Percentiles rank a stretch among this genome's conserved stretches.
These are phyloP conservation scores for Erynnis tages DNA, from an alignment of 2,888 invertebrate genomes.

Conservation along the genomic window DNA sequence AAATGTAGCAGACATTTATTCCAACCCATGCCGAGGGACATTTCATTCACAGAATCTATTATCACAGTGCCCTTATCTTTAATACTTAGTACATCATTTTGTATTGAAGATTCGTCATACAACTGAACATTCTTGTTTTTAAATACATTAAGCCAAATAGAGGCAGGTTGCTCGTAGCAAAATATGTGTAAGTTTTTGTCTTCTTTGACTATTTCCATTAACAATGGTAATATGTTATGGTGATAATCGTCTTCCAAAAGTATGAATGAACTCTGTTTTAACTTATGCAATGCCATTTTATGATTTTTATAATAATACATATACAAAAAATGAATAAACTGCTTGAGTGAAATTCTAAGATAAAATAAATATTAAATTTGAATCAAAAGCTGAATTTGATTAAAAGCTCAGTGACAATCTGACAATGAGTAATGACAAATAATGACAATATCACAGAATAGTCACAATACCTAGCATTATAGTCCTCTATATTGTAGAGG, in stretches of 20 bases:
- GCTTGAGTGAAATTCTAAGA: no score
- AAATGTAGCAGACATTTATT: constrained; percentile 51
- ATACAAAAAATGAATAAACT: no score
- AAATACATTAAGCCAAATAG: constrained; percentile 56
- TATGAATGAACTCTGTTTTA: constrained; percentile 58
- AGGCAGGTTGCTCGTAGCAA: constrained; percentile 60
- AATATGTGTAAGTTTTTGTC: constrained; percentile 49
- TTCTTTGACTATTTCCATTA: constrained; percentile 49
- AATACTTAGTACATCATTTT: constrained; percentile 3
- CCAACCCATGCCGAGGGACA: constrained; percentile 64
- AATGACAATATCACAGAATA: no score
- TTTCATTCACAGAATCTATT: constrained; percentile 71
- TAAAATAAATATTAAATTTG: no score
- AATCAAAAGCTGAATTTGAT: no score
- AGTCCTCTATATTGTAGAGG: no score
- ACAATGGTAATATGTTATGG: constrained; percentile 58
- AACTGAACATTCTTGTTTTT: constrained; percentile 42
- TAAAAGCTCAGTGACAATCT: no score
- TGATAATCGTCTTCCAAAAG: constrained; percentile 64
- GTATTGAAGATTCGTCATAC: constrained; percentile 40
- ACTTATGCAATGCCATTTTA: constrained; percentile 58
- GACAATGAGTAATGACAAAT: no score
- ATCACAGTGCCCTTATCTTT: constrained; percentile 50
- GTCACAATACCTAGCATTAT: no score
- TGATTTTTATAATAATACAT: neutral